Base-by-base conservation (phyloP, 92 coral and sea anemone genomes). In the Desmophyllum pertusum region DNA sequence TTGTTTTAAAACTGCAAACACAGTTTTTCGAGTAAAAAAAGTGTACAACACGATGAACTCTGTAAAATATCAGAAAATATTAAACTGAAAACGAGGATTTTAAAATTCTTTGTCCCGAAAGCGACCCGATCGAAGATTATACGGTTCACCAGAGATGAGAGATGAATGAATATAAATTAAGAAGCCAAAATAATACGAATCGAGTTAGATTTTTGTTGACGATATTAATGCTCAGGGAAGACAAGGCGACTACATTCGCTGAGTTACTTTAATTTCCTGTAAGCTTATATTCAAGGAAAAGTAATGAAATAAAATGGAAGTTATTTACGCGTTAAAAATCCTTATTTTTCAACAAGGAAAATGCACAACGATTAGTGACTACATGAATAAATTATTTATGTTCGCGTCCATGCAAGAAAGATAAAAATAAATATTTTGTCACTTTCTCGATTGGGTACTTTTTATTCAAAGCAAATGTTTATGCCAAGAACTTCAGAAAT, bases 361-460 rank as follows among this genome's bases (percentile, higher is more conserved):
- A 68, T 35, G 45, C 75, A 23, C 73, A 78, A 25, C 55, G 45
- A 15, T 55, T n/a, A 46, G 37, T 27, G 71, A 48, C 38, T 17
- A 15, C 33, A 41, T 71, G 42, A 82, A 82, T 71, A 71, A 70
- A 72, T 82, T n/a, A 64, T 38, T 23, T 63, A 45, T 7, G 25
- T 72, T 41, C 50, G 63, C 33, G 76, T 80, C n/a, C 37, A 37
- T 43, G 27, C 84, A 52, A 57, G 78, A 35, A 79, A 46, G 66
- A 71, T 41, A 57, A 72, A 78, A 52, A 81, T 81, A 71, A 69
- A 81, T 78, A 81, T 31, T 81, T 51, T 30, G 75, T 63, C 84
- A 65, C 48, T 69, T 71, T 31, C 85, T 69, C 70, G 55, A 81
- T 71, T 3, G 31, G 64, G 27, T 59, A 25, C 30, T 48, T 52